Evolutionary conservation across 2,113 vertebrate species (phyloP).

Genomic region (Apodemus sylvaticus): DNA sequence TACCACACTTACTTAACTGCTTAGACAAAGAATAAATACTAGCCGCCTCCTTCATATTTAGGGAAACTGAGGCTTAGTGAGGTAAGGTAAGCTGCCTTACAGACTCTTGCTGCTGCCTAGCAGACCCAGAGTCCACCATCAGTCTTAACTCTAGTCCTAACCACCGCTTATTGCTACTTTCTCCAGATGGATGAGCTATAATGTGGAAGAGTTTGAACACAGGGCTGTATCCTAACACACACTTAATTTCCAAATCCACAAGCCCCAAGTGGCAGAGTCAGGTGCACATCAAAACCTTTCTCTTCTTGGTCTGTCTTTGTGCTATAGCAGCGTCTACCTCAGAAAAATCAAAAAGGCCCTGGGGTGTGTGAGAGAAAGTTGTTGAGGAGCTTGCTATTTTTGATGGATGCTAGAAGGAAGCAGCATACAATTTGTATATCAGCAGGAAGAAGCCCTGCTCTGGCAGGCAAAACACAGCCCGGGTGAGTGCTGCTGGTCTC

Average conservation of each 20-base stretch:
- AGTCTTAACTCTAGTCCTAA: background rate
- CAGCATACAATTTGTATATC: constrained; percentile 59
- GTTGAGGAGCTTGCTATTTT: constrained; percentile 58
- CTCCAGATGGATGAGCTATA: background rate
- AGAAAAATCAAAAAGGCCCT: constrained; percentile 28
- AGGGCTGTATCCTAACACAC: background rate
- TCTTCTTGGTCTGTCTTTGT: background rate
- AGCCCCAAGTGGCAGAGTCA: background rate
- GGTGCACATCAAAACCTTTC: background rate
- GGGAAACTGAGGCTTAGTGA: background rate
- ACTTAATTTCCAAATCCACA: background rate
- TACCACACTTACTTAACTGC: background rate
- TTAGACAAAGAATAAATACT: background rate
- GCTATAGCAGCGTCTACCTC: background rate
- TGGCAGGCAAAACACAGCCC: background rate
- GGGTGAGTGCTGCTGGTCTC: background rate
- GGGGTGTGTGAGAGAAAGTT: constrained; percentile 50
- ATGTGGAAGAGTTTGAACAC: background rate
- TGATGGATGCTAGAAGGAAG: constrained; percentile 58
- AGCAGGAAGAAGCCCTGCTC: constrained; percentile 38
- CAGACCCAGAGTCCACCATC: background rate
- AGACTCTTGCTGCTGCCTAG: background rate
- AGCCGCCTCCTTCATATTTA: background rate
- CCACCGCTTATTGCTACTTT: background rate
- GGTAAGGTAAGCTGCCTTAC: background rate